phyloP scores from a whole-genome alignment of 2,797 vertebrate genomes.

The Gadopsis bispinosus region DNA sequence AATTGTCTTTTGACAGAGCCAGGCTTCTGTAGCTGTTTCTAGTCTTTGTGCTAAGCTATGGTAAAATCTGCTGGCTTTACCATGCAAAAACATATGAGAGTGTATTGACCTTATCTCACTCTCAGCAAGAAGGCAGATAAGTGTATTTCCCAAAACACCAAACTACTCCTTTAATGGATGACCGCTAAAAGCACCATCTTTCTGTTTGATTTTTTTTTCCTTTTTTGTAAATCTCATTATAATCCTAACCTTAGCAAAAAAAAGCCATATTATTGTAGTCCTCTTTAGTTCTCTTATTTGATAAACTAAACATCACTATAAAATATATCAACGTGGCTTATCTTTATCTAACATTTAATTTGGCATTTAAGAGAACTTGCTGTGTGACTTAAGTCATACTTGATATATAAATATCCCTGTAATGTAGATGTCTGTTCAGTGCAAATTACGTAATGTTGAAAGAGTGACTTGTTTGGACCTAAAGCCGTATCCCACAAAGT shows the following conservation, averaged over 20 bases:
- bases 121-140: not conserved
- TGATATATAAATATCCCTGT: not conserved
- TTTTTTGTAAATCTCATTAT: not conserved
- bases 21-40: not conserved
- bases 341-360: not conserved
- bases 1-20: not conserved
- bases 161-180: not conserved
- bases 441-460: not conserved
- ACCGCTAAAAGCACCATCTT: not conserved
- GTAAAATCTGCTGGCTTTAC: not conserved
- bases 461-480: slow-evolving; percentile 3
- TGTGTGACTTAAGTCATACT: not conserved
- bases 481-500: slow-evolving; percentile 6
- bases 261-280: not conserved
- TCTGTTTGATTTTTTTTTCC: not conserved
- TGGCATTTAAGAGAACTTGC: not conserved
- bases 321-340: not conserved
- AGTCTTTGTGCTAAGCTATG: not conserved
- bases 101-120: not conserved
- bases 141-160: not conserved
- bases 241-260: not conserved
- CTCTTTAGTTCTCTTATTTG: not conserved
- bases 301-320: not conserved
- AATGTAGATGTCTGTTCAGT: not conserved
- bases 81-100: not conserved